phyloP scores from a whole-genome alignment of 2,888 invertebrate genomes.

The Dugesia japonica region DNA sequence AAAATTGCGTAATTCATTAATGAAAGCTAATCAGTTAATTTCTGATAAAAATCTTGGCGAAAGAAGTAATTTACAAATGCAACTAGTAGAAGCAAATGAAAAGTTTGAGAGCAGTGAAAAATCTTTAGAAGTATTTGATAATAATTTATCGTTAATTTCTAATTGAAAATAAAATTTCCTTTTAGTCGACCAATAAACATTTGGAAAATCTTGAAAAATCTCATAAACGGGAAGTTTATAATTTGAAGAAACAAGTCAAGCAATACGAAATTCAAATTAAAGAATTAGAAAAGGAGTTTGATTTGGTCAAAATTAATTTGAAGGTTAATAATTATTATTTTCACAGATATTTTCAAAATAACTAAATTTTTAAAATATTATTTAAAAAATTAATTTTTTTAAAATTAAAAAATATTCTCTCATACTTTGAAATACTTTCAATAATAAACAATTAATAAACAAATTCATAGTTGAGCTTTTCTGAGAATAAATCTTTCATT shows the following conservation, averaged over 20 bases:
- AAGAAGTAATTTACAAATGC: not conserved
- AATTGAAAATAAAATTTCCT: not conserved
- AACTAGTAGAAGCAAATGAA: not conserved
- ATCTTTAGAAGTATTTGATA: not conserved
- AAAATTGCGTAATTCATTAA: not conserved
- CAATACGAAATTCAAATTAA: not conserved
- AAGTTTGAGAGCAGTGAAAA: not conserved
- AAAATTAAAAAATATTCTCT: too few species aligned
- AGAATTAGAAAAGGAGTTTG: not conserved
- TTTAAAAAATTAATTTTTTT: too few species aligned
- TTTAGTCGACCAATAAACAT: not conserved
- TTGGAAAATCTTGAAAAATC: slow-evolving; percentile 3
- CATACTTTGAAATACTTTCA: too few species aligned
- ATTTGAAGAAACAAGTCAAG: not conserved
- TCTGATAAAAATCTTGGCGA: not conserved
- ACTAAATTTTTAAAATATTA: too few species aligned
- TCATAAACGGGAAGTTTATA: not conserved
- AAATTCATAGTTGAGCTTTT: too few species aligned
- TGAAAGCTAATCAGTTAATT: not conserved
- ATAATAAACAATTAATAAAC: too few species aligned
- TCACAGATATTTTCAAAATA: too few species aligned
- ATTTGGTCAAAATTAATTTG: not conserved
- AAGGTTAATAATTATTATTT: not conserved
- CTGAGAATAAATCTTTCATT: too few species aligned
- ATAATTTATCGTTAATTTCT: not conserved